Evolutionary conservation across 2,888 invertebrate genomes (phyloP).

Genomic region (Dynastes grantii): DNA sequence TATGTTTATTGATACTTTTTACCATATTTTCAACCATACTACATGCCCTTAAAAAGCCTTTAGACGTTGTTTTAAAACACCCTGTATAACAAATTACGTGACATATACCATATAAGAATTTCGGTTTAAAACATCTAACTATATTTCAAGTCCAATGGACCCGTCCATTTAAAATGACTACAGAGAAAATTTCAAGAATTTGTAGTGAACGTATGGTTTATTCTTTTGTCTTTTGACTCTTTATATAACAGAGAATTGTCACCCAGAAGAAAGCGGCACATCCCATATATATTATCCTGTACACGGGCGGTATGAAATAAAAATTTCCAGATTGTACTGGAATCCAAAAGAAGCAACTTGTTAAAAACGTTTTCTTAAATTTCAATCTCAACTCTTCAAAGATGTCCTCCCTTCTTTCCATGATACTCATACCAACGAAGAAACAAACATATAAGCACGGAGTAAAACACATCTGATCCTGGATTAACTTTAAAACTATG

Average conservation of each 20-base stretch:
- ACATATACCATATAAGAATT: no score
- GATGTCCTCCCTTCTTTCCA: slow-evolving; percentile 81
- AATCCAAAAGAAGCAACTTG: slow-evolving; percentile 88
- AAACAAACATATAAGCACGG: slow-evolving; percentile 81
- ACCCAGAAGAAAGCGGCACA: slow-evolving; percentile 87
- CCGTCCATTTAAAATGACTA: no score
- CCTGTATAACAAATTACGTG: no score
- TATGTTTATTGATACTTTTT: no score
- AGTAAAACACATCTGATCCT: slow-evolving; percentile 86
- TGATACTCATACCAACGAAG: slow-evolving; percentile 83
- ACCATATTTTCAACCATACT: no score
- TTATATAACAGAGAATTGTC: slow-evolving; percentile 88
- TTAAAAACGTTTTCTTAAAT: slow-evolving; percentile 80
- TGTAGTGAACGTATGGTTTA: neutral
- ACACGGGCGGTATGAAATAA: slow-evolving; percentile 79
- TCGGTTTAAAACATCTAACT: no score
- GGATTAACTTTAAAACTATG: slow-evolving; percentile 79
- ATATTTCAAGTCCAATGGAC: no score
- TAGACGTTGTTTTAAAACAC: no score
- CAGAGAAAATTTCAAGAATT: no score
- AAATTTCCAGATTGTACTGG: slow-evolving; percentile 88
- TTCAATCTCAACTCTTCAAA: slow-evolving; percentile 82
- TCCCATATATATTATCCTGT: slow-evolving; percentile 86
- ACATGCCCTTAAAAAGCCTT: no score
- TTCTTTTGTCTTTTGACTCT: slow-evolving; percentile 64